Evolutionary conservation across 2,888 invertebrate species (phyloP).

Genomic region (Mellilla xanthometata): DNA sequence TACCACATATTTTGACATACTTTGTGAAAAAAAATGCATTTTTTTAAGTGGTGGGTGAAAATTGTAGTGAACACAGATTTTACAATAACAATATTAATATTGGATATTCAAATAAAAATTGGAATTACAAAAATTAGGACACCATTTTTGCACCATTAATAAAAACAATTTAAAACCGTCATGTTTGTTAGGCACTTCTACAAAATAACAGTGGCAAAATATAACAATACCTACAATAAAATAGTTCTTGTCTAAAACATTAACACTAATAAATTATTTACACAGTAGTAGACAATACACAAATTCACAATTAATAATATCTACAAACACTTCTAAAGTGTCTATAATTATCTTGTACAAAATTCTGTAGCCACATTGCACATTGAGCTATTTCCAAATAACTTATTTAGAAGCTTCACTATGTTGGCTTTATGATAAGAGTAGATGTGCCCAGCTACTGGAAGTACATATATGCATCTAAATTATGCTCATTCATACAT

Average conservation of each 20-base stretch:
- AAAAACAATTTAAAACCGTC: constrained; percentile 38
- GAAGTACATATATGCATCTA: not conserved
- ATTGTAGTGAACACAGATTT: no score
- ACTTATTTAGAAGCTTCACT: constrained; percentile 60
- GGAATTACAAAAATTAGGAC: constrained; percentile 3
- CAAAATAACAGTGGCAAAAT: constrained; percentile 54
- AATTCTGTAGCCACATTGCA: constrained; percentile 62
- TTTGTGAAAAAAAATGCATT: no score
- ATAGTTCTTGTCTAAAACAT: constrained; percentile 55
- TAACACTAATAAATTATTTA: constrained; percentile 58
- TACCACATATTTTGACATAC: no score
- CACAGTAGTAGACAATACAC: constrained; percentile 58
- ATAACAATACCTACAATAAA: constrained; percentile 50
- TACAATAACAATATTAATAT: no score
- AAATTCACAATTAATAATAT: constrained; percentile 53
- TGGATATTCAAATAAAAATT: no score
- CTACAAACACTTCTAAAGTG: constrained; percentile 71
- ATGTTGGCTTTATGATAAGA: constrained; percentile 39
- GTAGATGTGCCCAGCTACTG: not conserved
- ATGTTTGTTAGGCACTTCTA: constrained; percentile 57
- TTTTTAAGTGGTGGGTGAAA: no score
- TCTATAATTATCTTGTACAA: constrained; percentile 28
- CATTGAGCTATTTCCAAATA: constrained; percentile 53
- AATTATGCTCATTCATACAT: constrained; percentile 2
- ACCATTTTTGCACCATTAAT: constrained; percentile 40